Evolutionary conservation across 1,140 invertebrate species (phyloP), one percentile per base, ranked within the genome.

Genomic region (Drosophila nasuta): DNA sequence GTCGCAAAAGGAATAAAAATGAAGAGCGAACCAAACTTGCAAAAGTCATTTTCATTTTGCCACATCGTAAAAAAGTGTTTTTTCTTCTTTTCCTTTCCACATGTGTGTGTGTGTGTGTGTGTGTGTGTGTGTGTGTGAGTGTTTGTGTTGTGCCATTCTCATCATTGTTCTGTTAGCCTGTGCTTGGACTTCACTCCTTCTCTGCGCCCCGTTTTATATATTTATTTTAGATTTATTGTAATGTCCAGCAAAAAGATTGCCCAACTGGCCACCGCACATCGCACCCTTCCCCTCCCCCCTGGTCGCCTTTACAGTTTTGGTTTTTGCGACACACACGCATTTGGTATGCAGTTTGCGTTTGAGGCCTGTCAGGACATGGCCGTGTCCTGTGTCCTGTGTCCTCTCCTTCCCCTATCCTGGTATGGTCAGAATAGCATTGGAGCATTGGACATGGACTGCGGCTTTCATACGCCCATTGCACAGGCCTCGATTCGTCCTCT

Each of bases 161-260:
- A 69, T 74, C 71, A 74, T 74, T 20, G 48, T 41, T 59, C 30
- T 38, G 56, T 20, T 48, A 45, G n/a, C 35, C 59, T 59, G n/a
- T 25, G 11, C 65, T 52, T 60, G 69, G 46, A 43, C 33, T 33
- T 52, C 10, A 10, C 38, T 43, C 6, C 33, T 15, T 38, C 71
- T 25, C 49, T 46, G 5, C 35, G 65, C 11, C 41, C 54, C 41
- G 63, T 83, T 57, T 54, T 88, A 85, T 89, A 83, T 88, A 88
- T 88, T 88, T 88, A 88, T 88, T 88, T 88, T 89, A 89, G 85
- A 88, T 88, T 89, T 88, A 88, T 88, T 88, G 85, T 88, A 88
- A 88, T 88, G 85, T 89, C 85, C 82, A 70, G 83, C 75, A 87
- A 86, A 86, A 82, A 87, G 78, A 86, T 86, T 78, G 82, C 79